Conservation (phyloP, 53 echinoderm and acorn worm species). For the Henricia sp. region DNA sequence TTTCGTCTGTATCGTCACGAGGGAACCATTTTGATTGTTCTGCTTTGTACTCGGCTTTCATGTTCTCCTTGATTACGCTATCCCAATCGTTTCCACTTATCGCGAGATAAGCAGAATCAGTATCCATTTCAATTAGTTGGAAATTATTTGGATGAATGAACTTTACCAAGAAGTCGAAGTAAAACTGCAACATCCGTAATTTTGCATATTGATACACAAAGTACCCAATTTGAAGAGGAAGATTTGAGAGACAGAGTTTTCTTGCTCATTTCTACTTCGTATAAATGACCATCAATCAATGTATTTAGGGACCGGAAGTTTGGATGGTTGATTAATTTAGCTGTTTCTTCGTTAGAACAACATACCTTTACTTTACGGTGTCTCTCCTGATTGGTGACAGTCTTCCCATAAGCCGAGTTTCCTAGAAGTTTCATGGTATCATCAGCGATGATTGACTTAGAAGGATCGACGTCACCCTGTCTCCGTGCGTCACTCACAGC, state of each 20-base stretch:
- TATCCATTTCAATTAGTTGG: slow-evolving; percentile 71
- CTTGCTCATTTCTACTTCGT: slow-evolving; percentile 47
- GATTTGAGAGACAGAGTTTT: slow-evolving; percentile 7
- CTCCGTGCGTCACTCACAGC: slow-evolving; percentile 56
- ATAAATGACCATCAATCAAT: neutral
- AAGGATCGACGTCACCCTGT: slow-evolving; percentile 48
- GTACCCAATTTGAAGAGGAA: slow-evolving; percentile 65
- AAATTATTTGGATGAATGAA: slow-evolving; percentile 61
- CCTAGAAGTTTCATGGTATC: slow-evolving; percentile 61
- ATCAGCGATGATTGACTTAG: slow-evolving; percentile 62
- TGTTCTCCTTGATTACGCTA: slow-evolving; percentile 53
- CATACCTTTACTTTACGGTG: neutral
- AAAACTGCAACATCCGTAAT: slow-evolving; percentile 68
- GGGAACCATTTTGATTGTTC: slow-evolving; percentile 66
- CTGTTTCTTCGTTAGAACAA: neutral
- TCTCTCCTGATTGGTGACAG: slow-evolving; percentile 35
- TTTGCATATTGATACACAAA: slow-evolving; percentile 76
- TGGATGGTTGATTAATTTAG: neutral
- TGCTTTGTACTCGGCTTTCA: slow-evolving; percentile 6
- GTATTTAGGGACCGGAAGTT: neutral
- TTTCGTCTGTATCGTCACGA: slow-evolving; percentile 53
- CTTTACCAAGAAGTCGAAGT: slow-evolving; percentile 63
- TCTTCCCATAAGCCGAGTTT: slow-evolving; percentile 69
- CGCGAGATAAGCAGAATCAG: slow-evolving; percentile 71
- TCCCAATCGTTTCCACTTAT: slow-evolving; percentile 51